Conservation (phyloP, 1,140 invertebrate species). For the Formica exsecta region DNA sequence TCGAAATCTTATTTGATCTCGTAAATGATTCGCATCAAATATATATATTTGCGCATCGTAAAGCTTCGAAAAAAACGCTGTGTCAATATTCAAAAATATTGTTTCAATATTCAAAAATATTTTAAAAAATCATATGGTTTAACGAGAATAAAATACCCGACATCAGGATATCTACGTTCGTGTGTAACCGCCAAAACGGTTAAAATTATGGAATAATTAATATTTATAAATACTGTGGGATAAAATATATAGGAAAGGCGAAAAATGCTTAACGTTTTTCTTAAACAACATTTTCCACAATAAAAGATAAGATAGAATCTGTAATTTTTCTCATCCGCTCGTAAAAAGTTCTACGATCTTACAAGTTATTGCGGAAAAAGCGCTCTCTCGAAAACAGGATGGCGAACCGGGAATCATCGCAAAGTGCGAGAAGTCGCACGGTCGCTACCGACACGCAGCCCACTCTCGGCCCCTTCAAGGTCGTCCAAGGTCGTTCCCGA, state of each 20-base stretch:
- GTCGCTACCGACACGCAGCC: conserved; percentile 9
- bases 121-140: not conserved
- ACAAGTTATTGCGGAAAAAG: not conserved
- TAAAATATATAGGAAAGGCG: not conserved
- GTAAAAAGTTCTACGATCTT: not conserved
- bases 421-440: conserved; percentile 42
- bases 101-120: not conserved
- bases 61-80: not conserved
- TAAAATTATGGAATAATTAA: not conserved
- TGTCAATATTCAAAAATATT: not conserved
- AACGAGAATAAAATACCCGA: not conserved
- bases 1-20: too few relatives aligned
- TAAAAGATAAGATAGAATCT: not conserved
- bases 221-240: conserved; percentile 1
- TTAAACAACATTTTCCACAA: not conserved
- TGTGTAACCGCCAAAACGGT: not conserved
- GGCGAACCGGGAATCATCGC: conserved; percentile 22
- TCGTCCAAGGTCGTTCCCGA: conserved; percentile 82
- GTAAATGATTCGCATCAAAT: too few relatives aligned
- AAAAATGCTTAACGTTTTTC: not conserved
- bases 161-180: not conserved
- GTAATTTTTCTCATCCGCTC: not conserved
- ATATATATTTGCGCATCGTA: too few relatives aligned
- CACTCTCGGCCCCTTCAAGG: conserved; percentile 77
- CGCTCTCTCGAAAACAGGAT: not conserved